Evolutionary conservation across 1,140 invertebrate species (phyloP).

Genomic region (Drosophila prosaltans): DNA sequence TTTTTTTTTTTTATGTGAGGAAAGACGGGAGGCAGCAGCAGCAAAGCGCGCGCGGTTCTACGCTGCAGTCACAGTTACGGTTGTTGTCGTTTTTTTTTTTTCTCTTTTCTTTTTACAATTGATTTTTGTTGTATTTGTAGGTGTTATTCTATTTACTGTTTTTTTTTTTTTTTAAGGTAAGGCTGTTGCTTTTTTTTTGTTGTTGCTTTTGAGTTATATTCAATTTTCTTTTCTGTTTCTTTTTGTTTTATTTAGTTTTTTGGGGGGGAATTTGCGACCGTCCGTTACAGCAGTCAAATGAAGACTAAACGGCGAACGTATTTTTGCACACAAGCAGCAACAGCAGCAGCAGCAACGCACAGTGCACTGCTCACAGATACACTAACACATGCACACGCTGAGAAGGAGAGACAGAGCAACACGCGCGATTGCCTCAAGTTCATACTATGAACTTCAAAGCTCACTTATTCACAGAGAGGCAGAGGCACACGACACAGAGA

Average conservation of each 20-base stretch:
- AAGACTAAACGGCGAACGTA: constrained; percentile 73
- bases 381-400: constrained; percentile 2
- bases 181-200: constrained; percentile 43
- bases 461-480: constrained; percentile 67
- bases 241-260: constrained; percentile 16
- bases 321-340: constrained; percentile 67
- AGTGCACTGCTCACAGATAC: constrained; percentile 52
- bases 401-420: constrained; percentile 52
- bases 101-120: constrained; percentile 46
- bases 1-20: background rate
- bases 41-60: constrained; percentile 46
- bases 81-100: constrained; percentile 33
- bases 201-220: background rate
- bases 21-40: constrained; percentile 21
- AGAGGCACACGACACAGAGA: constrained; percentile 27
- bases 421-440: constrained; percentile 69
- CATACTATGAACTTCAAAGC: constrained; percentile 80
- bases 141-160: constrained; percentile 23
- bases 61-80: constrained; percentile 60
- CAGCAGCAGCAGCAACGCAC: background rate
- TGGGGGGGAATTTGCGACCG: constrained; percentile 64
- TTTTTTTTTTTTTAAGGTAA: constrained; percentile 36
- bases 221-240: constrained; percentile 19
- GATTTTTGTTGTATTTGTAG: constrained; percentile 43
- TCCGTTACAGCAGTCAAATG: constrained; percentile 75